Conservation (phyloP, 1,140 invertebrate genomes). For the Solenopsis invicta region DNA sequence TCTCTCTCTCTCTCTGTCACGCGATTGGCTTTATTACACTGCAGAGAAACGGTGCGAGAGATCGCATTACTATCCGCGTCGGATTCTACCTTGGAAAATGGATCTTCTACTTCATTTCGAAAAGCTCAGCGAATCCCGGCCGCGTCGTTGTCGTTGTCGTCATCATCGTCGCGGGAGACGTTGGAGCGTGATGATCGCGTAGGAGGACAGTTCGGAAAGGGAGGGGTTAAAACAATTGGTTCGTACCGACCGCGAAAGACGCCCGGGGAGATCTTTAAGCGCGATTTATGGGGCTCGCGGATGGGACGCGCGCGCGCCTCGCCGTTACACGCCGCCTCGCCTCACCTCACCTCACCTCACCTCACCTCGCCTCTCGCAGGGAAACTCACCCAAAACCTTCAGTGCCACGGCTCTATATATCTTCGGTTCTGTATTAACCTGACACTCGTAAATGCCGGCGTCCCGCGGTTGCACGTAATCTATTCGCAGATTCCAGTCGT, state of each 20-base stretch:
- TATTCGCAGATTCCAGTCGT: constrained; percentile 89
- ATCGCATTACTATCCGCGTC: constrained; percentile 25
- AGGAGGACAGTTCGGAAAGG: no score
- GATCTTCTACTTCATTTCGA: constrained; percentile 19
- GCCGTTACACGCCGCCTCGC: no score
- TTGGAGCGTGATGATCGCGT: not conserved
- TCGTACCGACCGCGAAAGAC: constrained; percentile 26
- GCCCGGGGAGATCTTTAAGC: constrained; percentile 53
- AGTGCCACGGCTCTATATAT: constrained; percentile 84
- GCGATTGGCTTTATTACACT: constrained; percentile 40
- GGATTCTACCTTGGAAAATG: not conserved
- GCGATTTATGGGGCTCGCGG: constrained; percentile 54
- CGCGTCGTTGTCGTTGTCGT: not conserved
- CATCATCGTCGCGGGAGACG: not conserved
- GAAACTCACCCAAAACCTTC: constrained; percentile 82
- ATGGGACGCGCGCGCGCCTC: no score
- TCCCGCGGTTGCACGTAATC: constrained; percentile 88
- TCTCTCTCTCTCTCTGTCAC: no score
- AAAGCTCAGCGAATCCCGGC: constrained; percentile 28
- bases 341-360: no score
- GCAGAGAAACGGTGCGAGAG: not conserved
- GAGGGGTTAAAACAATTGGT: constrained; percentile 57
- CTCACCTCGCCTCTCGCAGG: constrained; percentile 63
- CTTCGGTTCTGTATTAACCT: constrained; percentile 88
- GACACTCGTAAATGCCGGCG: constrained; percentile 89